phyloP scores from a whole-genome alignment of 2,888 invertebrate genomes.

The Eurytoma adleriae region DNA sequence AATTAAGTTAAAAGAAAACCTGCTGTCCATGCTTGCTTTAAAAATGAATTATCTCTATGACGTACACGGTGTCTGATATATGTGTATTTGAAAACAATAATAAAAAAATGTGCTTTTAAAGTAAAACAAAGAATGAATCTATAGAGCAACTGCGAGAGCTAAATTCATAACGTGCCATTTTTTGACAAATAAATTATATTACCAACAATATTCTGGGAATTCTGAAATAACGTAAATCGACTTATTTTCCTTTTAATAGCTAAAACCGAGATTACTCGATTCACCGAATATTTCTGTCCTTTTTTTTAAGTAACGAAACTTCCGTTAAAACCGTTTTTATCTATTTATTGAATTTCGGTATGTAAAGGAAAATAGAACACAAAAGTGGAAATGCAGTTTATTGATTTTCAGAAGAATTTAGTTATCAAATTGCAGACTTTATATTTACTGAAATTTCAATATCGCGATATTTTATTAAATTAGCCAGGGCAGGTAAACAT shows the following conservation, averaged over 20 bases:
- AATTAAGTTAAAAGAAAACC: no score
- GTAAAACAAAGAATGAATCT: no score
- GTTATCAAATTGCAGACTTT: conserved; percentile 7
- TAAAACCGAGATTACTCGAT: conserved; percentile 1
- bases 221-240: not conserved
- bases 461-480: conserved; percentile 2
- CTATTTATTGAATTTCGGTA: conserved; percentile 4
- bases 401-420: not conserved
- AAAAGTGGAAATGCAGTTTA: conserved; percentile 4
- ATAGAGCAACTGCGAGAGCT: no score
- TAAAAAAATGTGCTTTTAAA: no score
- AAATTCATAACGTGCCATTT: no score
- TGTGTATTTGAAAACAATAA: no score
- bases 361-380: conserved; percentile 2
- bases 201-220: not conserved
- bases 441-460: conserved; percentile 1
- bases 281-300: not conserved
- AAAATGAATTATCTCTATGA: no score
- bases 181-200: no score
- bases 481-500: not conserved
- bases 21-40: no score
- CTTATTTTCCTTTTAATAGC: not conserved
- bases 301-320: not conserved
- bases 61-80: no score
- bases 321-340: not conserved